Percentiles rank a stretch among this genome's conserved stretches.
Evolutionary conservation across 2,113 vertebrate species (phyloP).

Genomic region (Vimba vimba): DNA sequence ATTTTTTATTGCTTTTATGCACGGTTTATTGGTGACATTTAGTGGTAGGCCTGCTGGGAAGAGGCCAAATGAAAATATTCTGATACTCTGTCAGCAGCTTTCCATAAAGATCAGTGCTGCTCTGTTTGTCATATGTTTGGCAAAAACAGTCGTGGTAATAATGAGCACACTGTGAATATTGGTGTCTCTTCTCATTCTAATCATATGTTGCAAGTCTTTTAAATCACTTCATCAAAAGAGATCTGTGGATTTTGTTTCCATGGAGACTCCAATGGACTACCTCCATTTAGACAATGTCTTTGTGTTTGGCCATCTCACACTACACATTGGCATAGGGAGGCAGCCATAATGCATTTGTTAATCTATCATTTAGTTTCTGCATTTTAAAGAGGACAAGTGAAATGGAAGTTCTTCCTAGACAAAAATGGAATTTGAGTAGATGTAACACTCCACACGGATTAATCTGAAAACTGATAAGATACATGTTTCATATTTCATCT

Average conservation of each 20-base stretch:
- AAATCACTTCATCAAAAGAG: constrained; percentile 19
- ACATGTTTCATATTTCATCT: not conserved
- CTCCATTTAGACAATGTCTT: constrained; percentile 30
- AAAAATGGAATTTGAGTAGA: not conserved
- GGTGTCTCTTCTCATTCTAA: not conserved
- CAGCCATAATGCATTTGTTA: not conserved
- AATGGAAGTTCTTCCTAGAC: not conserved
- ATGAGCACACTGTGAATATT: constrained; percentile 14
- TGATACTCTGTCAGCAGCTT: constrained; percentile 9
- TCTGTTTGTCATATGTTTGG: not conserved
- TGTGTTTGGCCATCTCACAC: constrained; percentile 26
- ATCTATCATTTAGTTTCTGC: not conserved
- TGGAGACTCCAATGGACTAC: constrained; percentile 38
- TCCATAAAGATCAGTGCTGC: not conserved
- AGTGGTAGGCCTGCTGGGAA: constrained; percentile 23
- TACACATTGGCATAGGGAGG: not conserved
- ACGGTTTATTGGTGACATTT: constrained; percentile 55
- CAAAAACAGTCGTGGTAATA: not conserved
- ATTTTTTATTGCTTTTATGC: constrained; percentile 47
- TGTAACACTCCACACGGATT: not conserved
- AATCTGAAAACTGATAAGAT: not conserved
- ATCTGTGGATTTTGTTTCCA: constrained; percentile 50
- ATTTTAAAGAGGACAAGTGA: not conserved
- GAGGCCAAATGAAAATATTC: constrained; percentile 29
- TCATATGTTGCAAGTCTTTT: constrained; percentile 35